Percentiles rank a stretch among this genome's conserved stretches.
These are phyloP conservation scores for Drosophila arawakana DNA, from an alignment of 1,140 invertebrate species.

Conservation along the genomic window DNA sequence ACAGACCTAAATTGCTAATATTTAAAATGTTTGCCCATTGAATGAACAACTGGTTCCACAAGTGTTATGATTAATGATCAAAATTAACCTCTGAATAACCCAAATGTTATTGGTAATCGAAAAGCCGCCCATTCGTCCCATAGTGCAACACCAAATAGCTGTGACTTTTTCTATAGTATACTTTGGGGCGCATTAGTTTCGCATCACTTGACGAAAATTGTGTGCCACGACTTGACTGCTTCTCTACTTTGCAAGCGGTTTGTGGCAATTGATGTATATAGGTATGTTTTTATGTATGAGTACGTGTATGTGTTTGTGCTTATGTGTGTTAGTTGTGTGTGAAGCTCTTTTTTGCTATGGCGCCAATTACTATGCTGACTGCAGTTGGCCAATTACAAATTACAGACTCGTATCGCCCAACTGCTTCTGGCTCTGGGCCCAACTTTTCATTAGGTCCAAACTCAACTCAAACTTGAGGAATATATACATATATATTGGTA, in stretches of 20 bases:
- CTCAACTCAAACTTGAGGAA: conserved; percentile 37
- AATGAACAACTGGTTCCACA: too few species aligned
- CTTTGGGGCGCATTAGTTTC: conserved; percentile 70
- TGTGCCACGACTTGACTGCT: conserved; percentile 56
- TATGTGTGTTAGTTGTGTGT: conserved; percentile 12
- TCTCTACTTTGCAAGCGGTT: conserved; percentile 51
- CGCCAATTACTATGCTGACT: conserved; percentile 72
- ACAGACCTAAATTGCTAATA: too few species aligned
- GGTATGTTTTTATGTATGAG: conserved; percentile 18
- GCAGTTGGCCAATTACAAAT: conserved; percentile 75
- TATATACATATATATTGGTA: conserved; percentile 57
- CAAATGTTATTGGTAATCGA: too few species aligned
- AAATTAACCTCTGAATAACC: too few species aligned
- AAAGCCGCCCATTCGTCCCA: too few species aligned
- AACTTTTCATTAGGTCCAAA: conserved; percentile 39
- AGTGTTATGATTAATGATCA: too few species aligned
- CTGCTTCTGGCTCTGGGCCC: not conserved
- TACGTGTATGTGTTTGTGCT: conserved; percentile 5
- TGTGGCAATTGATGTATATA: conserved; percentile 64
- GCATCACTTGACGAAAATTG: conserved; percentile 64
- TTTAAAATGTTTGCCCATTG: too few species aligned
- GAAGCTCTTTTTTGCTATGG: conserved; percentile 26
- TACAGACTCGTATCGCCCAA: conserved; percentile 48
- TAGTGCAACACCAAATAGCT: conserved; percentile 26
- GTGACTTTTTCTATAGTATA: conserved; percentile 33